Conservation (phyloP, 2,113 vertebrate genomes). For the Ibidorhyncha struthersii region DNA sequence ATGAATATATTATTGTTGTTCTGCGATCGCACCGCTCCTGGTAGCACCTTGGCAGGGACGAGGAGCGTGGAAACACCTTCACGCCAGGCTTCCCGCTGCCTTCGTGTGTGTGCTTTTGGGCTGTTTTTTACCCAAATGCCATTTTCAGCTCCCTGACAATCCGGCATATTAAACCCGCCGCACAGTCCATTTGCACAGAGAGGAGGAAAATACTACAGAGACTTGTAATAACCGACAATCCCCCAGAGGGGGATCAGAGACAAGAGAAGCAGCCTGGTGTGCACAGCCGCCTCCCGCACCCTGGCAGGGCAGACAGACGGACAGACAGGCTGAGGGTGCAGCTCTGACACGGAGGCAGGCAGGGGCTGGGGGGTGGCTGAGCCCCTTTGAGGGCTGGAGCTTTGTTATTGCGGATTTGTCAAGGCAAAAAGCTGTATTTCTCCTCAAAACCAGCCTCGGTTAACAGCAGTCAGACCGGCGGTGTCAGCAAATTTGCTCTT, state of each 20-base stretch:
- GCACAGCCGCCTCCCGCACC: neutral
- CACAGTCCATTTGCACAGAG: neutral
- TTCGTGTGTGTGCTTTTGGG: neutral
- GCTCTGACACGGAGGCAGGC: neutral
- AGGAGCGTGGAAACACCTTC: neutral
- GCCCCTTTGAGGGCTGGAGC: neutral
- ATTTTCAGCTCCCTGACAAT: neutral
- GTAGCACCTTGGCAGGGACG: neutral
- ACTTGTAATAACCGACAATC: neutral
- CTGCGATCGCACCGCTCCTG: neutral
- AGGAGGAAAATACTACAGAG: neutral
- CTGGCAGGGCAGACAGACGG: neutral
- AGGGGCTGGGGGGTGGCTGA: neutral
- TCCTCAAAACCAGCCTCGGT: neutral
- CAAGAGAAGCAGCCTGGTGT: neutral
- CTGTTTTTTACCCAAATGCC: neutral
- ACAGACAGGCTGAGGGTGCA: neutral
- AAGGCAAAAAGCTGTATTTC: neutral
- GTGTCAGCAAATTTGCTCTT: neutral
- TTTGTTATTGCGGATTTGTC: neutral
- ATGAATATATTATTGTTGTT: neutral
- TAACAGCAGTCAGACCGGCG: neutral
- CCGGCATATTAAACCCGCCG: neutral
- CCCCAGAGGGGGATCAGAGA: neutral
- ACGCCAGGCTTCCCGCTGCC: neutral